Evolutionary conservation across 2,797 vertebrate genomes (phyloP), one percentile per base, ranked within the genome.

Genomic region (Etheostoma perlongum): DNA sequence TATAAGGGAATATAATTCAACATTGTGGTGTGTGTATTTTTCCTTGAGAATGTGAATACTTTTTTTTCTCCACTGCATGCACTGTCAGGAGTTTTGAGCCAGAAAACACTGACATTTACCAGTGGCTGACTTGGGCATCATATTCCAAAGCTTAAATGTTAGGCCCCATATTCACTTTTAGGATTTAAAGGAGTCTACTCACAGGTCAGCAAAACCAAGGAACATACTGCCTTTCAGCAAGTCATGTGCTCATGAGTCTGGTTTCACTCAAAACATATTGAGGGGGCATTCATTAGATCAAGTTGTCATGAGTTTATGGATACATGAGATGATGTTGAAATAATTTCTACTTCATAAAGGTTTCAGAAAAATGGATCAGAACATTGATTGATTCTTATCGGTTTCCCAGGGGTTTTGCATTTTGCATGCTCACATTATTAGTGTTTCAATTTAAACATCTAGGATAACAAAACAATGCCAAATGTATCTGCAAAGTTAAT

Each of bases 261-360:
- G 44, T 63, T 83, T 74, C 71, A 25, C 60, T 74, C 58, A 67
- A 57, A 72, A 67, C 65, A 69, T 9, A 42, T 5, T 49, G 16
- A 73, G 36, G 7, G n/a, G 48, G 25, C 52, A 61, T 79, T 78
- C 72, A 78, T 81, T 69, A 74, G 58, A 86, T 78, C 62, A 87
- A 76, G 67, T 76, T 74, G 76, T 79, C 75, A 79, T 52, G 70
- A 70, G 69, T 33, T 78, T 77, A 27, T 84, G 66, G 69, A 76
- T 71, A 55, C 61, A 54, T 77, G 76, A 71, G 74, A 68, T 76
- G 70, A 67, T 81, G 47, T 81, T 80, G 57, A 54, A 49, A 51
- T 52, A 23, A 75, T 76, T 79, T 62, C 27, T 74, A 64, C 76
- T 66, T 75, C 44, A 58, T 40, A 23, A 47, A 73, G 14, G n/a